phyloP scores from a whole-genome alignment of 2,888 invertebrate genomes.

The Tricholauxania praeusta region DNA sequence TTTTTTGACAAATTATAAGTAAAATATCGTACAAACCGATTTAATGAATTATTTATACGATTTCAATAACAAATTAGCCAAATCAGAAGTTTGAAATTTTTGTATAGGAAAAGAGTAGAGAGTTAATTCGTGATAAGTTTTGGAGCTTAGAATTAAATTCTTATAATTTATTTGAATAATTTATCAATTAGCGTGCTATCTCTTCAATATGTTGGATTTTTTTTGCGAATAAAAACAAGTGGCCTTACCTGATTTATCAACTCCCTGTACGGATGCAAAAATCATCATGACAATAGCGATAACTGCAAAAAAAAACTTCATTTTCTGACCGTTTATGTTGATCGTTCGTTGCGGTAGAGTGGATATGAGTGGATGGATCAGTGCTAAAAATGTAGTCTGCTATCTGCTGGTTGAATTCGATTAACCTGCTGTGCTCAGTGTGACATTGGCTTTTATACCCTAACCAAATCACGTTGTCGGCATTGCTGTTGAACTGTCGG shows the following conservation, averaged over 20 bases:
- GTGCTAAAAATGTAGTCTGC: neutral
- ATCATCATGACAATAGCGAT: slow-evolving; percentile 17
- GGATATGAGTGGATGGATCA: neutral
- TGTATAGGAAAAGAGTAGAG: too few species aligned
- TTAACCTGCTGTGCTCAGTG: neutral
- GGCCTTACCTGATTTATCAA: slow-evolving; percentile 47
- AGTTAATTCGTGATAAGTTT: too few species aligned
- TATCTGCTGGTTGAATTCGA: neutral
- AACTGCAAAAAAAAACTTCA: slow-evolving; percentile 16
- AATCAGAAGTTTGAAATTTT: too few species aligned
- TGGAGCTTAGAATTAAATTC: too few species aligned
- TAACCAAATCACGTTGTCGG: neutral
- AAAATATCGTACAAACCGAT: too few species aligned
- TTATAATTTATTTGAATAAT: too few species aligned
- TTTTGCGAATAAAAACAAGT: neutral
- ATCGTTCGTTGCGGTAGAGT: too few species aligned
- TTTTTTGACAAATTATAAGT: too few species aligned
- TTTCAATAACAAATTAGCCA: too few species aligned
- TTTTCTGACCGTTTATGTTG: neutral
- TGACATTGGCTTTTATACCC: slow-evolving; percentile 23
- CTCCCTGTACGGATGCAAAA: slow-evolving; percentile 41
- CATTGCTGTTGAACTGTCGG: neutral
- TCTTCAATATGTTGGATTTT: too few species aligned
- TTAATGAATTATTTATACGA: too few species aligned
- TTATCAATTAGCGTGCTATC: too few species aligned